These are phyloP conservation scores for Ernsta delagoae DNA, from an alignment of 2,888 invertebrate genomes.

Conservation along the genomic window DNA sequence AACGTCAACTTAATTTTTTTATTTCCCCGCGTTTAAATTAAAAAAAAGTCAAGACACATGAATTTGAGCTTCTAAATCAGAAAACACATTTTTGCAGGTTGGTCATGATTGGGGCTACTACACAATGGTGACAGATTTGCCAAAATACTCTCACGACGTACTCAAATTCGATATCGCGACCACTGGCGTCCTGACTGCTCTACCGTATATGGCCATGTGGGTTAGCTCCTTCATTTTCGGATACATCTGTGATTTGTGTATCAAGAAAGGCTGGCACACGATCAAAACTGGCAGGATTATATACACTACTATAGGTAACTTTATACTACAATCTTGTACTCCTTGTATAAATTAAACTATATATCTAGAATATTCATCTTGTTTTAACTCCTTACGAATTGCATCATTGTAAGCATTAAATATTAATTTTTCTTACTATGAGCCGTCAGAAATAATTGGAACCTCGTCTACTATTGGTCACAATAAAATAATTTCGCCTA, in stretches of 20 bases:
- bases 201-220: constrained; percentile 89
- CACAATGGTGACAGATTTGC: constrained; percentile 89
- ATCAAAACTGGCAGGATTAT: constrained; percentile 86
- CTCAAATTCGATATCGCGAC: constrained; percentile 87
- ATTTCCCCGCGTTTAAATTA: no score
- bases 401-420: no score
- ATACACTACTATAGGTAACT: constrained; percentile 88
- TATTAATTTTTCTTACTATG: no score
- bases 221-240: constrained; percentile 87
- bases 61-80: no score
- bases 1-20: not conserved
- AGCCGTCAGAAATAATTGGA: no score
- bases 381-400: no score
- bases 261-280: constrained; percentile 84
- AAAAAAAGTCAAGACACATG: no score
- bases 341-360: no score
- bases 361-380: no score
- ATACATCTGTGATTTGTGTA: constrained; percentile 88
- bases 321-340: no score
- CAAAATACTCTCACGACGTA: constrained; percentile 87
- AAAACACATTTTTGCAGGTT: constrained; percentile 56
- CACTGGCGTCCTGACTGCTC: constrained; percentile 86
- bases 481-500: no score
- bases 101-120: constrained; percentile 88
- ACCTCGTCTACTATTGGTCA: no score